Conservation (phyloP, 2,797 vertebrate genomes). For the Gadopsis marmoratus region DNA sequence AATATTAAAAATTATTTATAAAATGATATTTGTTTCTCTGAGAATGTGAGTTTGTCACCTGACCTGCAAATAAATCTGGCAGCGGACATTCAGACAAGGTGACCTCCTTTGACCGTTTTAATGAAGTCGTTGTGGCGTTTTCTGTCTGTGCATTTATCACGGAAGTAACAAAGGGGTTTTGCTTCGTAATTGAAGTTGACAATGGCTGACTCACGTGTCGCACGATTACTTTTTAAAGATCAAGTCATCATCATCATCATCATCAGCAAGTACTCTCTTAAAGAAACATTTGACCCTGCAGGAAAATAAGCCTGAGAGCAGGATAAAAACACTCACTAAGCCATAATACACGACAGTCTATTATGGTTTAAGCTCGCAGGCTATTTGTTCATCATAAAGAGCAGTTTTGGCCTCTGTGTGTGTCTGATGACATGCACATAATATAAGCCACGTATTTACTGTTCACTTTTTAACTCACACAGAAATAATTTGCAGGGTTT, state of each 20-base stretch:
- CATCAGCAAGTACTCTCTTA: not conserved
- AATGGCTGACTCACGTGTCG: not conserved
- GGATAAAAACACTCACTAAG: conserved; percentile 41
- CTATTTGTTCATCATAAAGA: conserved; percentile 59
- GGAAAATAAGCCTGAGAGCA: conserved; percentile 43
- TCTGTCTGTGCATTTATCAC: not conserved
- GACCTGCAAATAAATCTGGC: conserved; percentile 1
- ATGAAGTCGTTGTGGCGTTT: not conserved
- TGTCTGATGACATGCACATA: conserved; percentile 69
- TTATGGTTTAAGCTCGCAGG: conserved; percentile 31
- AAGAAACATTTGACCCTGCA: conserved; percentile 29
- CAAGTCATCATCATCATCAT: conserved; percentile 20
- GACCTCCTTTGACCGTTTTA: not conserved
- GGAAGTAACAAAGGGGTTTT: not conserved
- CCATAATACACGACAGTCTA: conserved; percentile 23
- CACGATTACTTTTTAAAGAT: conserved; percentile 36
- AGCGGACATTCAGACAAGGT: not conserved
- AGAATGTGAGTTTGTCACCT: conserved; percentile 5
- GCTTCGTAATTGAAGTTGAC: not conserved
- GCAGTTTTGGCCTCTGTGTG: conserved; percentile 55
- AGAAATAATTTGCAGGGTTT: conserved; percentile 17
- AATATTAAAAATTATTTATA: too few species aligned
- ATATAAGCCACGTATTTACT: conserved; percentile 50
- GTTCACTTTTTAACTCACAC: conserved; percentile 30
- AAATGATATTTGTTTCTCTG: conserved; percentile 11